Conservation (phyloP, 2,888 invertebrate genomes). For the Caenorhabditis angaria region DNA sequence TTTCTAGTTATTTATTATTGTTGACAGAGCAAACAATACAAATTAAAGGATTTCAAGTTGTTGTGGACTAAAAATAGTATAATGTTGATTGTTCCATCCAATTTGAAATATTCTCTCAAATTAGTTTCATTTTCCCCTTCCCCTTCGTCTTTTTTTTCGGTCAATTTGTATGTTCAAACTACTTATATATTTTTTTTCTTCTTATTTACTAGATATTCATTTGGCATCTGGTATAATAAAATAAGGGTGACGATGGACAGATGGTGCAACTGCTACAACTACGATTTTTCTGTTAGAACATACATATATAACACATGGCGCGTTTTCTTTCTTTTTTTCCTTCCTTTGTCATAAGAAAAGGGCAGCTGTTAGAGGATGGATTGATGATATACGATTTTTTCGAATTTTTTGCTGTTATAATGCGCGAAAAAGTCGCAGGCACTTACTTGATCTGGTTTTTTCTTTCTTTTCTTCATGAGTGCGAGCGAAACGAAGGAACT, state of each 20-base stretch:
- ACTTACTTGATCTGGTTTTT: not conserved
- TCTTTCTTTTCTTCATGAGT: not conserved
- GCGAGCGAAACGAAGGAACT: not conserved
- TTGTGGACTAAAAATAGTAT: too few relatives aligned
- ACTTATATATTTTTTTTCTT: not conserved
- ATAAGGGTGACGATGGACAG: not conserved
- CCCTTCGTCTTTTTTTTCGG: constrained; percentile 1
- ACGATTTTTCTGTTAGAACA: not conserved
- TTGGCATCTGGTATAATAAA: not conserved
- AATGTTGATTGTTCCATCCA: not conserved
- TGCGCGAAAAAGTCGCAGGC: constrained; percentile 1
- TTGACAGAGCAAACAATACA: not conserved
- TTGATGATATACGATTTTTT: not conserved
- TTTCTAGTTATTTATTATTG: not conserved
- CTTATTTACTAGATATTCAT: not conserved
- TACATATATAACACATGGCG: not conserved
- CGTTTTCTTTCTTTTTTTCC: not conserved
- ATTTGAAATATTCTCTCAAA: not conserved
- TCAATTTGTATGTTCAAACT: not conserved
- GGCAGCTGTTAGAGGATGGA: not conserved
- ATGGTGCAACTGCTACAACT: not conserved
- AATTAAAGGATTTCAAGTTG: not conserved
- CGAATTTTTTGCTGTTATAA: not conserved
- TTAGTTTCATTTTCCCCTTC: not conserved
- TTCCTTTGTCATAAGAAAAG: not conserved